Evolutionary conservation across 2,797 vertebrate species (phyloP).

Genomic region (Microchirus variegatus): DNA sequence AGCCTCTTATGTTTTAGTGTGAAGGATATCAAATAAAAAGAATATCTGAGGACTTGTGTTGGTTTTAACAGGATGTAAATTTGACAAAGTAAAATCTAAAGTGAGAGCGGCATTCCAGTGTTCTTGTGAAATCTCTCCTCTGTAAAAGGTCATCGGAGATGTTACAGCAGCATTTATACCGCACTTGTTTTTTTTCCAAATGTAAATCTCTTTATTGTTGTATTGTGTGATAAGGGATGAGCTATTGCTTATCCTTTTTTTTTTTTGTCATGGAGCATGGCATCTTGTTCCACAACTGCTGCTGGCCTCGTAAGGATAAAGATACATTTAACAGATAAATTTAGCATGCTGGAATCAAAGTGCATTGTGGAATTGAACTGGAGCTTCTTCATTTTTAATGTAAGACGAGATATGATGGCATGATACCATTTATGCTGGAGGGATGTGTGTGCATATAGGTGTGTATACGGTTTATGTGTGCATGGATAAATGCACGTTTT

Average conservation of each 20-base stretch:
- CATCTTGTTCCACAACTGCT: slow-evolving; percentile 43
- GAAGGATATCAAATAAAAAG: no score
- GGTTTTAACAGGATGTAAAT: slow-evolving; percentile 14
- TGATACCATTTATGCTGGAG: slow-evolving; percentile 1
- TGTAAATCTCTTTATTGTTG: slow-evolving; percentile 15
- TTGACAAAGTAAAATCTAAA: slow-evolving; percentile 5
- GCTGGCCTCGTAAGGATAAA: slow-evolving; percentile 37
- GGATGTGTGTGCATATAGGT: slow-evolving; percentile 6
- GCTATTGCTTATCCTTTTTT: slow-evolving; percentile 16
- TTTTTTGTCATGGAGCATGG: slow-evolving; percentile 18
- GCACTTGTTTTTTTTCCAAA: slow-evolving; percentile 7
- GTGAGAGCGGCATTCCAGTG: neutral
- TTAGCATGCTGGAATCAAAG: slow-evolving; percentile 46
- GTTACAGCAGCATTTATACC: slow-evolving; percentile 18
- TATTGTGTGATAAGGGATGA: slow-evolving; percentile 23
- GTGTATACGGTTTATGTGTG: neutral
- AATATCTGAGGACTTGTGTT: neutral
- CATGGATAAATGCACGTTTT: neutral
- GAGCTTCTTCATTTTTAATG: slow-evolving; percentile 9
- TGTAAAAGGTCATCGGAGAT: slow-evolving; percentile 17
- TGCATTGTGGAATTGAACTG: slow-evolving; percentile 18
- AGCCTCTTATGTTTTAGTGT: no score
- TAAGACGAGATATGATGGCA: slow-evolving; percentile 11
- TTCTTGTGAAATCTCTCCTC: slow-evolving; percentile 24
- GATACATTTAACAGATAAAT: slow-evolving; percentile 59